Conservation (phyloP, 2,113 vertebrate species). For the Perca schrenkii region DNA sequence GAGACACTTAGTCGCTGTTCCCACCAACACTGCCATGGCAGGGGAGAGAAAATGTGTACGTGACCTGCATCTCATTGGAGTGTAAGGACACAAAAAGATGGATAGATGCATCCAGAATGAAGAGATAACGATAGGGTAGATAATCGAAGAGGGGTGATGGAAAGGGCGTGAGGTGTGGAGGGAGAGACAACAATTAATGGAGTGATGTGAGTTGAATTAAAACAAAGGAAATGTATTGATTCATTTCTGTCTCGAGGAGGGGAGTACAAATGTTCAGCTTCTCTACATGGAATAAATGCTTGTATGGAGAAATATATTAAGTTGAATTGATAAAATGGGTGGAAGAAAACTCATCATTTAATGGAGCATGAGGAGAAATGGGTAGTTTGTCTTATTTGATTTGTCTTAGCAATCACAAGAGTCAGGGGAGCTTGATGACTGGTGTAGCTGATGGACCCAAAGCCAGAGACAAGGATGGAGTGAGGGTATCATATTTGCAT, state of each 20-base stretch:
- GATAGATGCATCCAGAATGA: slow-evolving; percentile 80
- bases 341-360: slow-evolving; percentile 36
- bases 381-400: slow-evolving; percentile 54
- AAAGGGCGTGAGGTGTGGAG: slow-evolving; percentile 61
- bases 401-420: slow-evolving; percentile 57
- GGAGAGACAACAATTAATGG: slow-evolving; percentile 79
- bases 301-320: slow-evolving; percentile 41
- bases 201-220: slow-evolving; percentile 81
- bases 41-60: slow-evolving; percentile 73
- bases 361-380: slow-evolving; percentile 40
- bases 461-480: slow-evolving; percentile 68
- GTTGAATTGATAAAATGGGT: slow-evolving; percentile 47
- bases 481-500: slow-evolving; percentile 68
- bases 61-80: slow-evolving; percentile 84
- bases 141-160: slow-evolving; percentile 72
- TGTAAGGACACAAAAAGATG: slow-evolving; percentile 75
- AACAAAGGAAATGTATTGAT: slow-evolving; percentile 77
- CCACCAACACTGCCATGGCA: slow-evolving; percentile 69
- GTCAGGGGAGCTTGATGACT: slow-evolving; percentile 48
- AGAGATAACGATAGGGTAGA: slow-evolving; percentile 62
- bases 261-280: slow-evolving; percentile 55
- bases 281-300: slow-evolving; percentile 34
- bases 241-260: slow-evolving; percentile 62
- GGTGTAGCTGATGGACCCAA: slow-evolving; percentile 68
- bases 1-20: slow-evolving; percentile 81